Conservation (phyloP, 2,888 invertebrate genomes). For the Drosophila prolongata region DNA sequence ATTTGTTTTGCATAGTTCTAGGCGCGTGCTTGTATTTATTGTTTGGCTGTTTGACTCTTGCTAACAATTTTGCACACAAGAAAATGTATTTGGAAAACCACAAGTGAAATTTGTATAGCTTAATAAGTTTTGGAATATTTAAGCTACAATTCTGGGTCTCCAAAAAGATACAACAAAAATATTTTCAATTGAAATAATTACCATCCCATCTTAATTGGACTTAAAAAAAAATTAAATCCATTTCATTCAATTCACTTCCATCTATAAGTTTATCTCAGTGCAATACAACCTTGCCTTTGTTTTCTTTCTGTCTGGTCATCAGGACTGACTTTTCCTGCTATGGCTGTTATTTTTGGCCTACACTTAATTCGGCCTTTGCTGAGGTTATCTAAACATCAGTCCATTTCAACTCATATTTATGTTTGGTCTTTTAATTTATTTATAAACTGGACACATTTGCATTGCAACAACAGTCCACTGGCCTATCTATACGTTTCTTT, state of each 20-base stretch:
- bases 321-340: slow-evolving; percentile 23
- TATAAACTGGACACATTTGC: slow-evolving; percentile 40
- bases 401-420: slow-evolving; percentile 45
- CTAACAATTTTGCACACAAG: slow-evolving; percentile 14
- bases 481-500: slow-evolving; percentile 28
- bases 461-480: slow-evolving; percentile 29
- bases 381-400: slow-evolving; percentile 46
- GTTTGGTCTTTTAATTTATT: slow-evolving; percentile 54
- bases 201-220: too few relatives aligned
- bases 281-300: slow-evolving; percentile 43
- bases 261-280: not conserved
- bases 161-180: too few relatives aligned
- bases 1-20: slow-evolving; percentile 73
- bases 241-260: not conserved
- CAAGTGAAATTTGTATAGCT: too few relatives aligned
- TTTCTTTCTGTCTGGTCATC: slow-evolving; percentile 62
- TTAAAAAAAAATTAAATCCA: too few relatives aligned
- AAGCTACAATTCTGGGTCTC: too few relatives aligned
- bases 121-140: too few relatives aligned
- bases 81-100: not conserved
- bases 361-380: slow-evolving; percentile 54
- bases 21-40: slow-evolving; percentile 75
- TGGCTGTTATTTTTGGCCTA: slow-evolving; percentile 43
- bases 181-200: too few relatives aligned
- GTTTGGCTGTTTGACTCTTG: slow-evolving; percentile 53